Base-by-base conservation (phyloP, 2,797 vertebrate genomes). In the Peromyscus melanophrys region DNA sequence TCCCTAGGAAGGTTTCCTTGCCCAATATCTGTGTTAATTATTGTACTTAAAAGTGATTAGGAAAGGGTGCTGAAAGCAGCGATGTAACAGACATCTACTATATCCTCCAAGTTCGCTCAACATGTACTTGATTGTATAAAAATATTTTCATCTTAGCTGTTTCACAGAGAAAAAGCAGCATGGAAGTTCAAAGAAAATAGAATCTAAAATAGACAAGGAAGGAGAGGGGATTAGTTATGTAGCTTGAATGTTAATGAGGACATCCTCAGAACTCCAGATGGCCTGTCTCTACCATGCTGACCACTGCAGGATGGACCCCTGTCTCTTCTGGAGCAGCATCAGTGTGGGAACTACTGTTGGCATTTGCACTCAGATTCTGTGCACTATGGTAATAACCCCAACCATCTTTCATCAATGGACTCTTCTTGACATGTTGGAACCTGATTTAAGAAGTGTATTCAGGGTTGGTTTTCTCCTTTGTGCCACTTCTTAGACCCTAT, bases 1-100 rank as follows among this genome's bases (percentile, higher is more conserved):
- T 91, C 85, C 90, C 40, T 81, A 49, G 82, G 94, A 97, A 71
- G 88, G 67, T 69, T 19, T 31, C 85, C 85, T 95, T 69, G 67
- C 92, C 92, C 92, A 89, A 69, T 95, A 96, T 97, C 95, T 96
- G 67, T 92, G 92, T 95, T 96, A 88, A 89, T 97, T 92, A 95
- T 96, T 94, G 82, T 92, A 90, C 77, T 96, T 96, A 89, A 80
- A 96, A 69, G 71, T 93, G 71, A 97, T 91, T 65, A 87, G 73
- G 65, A 40, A 95, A 97, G 81, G 71, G 67, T 94, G 85, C 40
- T 95, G 84, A 97, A 95, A 93, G 95, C 92, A 75, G 92, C 29
- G 40, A 90, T 92, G 6, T 59, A 96, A 78, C 94, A 96, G 67
- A 92, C 81, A 92, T 88, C 71, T 67, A 86, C 82, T 29, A 17